Percentiles rank a stretch among this genome's conserved stretches.
These are phyloP conservation scores for Carpatolechia fugitivella DNA, from an alignment of 2,888 invertebrate species.

Conservation along the genomic window DNA sequence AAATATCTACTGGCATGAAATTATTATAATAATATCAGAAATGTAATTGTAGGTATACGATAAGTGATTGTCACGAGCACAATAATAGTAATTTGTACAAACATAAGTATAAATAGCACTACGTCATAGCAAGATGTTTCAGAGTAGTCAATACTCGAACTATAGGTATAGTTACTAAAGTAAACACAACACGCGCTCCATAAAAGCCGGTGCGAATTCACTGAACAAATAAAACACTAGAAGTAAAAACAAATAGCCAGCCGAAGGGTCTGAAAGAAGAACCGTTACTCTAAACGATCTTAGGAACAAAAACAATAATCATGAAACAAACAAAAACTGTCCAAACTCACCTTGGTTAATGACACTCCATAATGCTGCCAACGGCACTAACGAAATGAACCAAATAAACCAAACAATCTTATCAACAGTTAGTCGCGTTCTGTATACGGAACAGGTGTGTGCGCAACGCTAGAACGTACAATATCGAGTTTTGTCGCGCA, in stretches of 20 bases:
- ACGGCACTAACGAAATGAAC: constrained; percentile 35
- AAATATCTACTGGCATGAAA: no score
- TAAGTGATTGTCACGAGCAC: not conserved
- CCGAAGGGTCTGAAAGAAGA: constrained; percentile 9
- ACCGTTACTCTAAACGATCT: constrained; percentile 15
- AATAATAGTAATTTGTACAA: not conserved
- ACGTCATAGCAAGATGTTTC: not conserved
- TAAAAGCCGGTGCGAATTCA: not conserved
- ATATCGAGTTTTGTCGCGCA: constrained; percentile 31
- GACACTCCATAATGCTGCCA: constrained; percentile 59
- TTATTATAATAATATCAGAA: no score
- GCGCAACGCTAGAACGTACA: constrained; percentile 33
- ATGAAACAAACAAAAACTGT: constrained; percentile 40
- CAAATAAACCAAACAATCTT: constrained; percentile 34
- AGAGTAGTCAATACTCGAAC: not conserved
- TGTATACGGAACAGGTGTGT: constrained; percentile 38
- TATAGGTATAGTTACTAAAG: not conserved
- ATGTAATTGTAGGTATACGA: not conserved
- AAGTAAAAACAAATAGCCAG: not conserved
- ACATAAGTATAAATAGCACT: not conserved
- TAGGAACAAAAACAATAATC: constrained; percentile 35
- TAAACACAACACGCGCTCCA: not conserved
- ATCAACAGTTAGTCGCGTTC: constrained; percentile 31
- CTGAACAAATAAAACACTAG: not conserved
- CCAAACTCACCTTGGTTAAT: constrained; percentile 60